phyloP scores from a whole-genome alignment of 2,797 vertebrate genomes.

The Epinephelus malabaricus region DNA sequence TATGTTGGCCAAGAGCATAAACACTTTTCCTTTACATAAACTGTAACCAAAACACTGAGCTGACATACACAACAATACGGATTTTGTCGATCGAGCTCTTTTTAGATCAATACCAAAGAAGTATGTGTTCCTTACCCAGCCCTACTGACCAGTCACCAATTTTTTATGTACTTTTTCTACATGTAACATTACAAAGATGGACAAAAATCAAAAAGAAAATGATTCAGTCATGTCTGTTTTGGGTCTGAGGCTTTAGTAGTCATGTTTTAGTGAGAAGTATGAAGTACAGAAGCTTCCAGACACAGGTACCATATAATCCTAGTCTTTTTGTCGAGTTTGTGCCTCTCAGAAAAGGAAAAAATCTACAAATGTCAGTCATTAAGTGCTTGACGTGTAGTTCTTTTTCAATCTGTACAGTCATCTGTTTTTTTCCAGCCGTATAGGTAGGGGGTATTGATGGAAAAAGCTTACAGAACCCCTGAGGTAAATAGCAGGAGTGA shows the following conservation, averaged over 20 bases:
- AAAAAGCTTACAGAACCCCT: conserved; percentile 37
- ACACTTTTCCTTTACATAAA: too few species aligned
- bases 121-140: too few species aligned
- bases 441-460: conserved; percentile 15
- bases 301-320: not conserved
- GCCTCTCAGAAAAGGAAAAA: not conserved
- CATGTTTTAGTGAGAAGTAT: not conserved
- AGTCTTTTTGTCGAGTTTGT: conserved; percentile 10
- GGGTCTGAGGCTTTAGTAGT: not conserved
- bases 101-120: too few species aligned
- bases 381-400: not conserved
- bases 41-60: too few species aligned
- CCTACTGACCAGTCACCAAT: too few species aligned
- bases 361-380: conserved; percentile 29
- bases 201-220: too few species aligned
- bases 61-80: too few species aligned
- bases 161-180: too few species aligned
- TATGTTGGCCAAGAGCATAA: too few species aligned
- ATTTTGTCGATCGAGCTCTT: too few species aligned
- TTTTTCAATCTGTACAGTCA: conserved; percentile 12
- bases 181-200: too few species aligned
- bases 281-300: conserved; percentile 11
- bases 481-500: conserved; percentile 33
- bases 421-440: not conserved
- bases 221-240: not conserved